Percentiles rank a stretch among this genome's conserved stretches.
Evolutionary conservation across 1,140 invertebrate genomes (phyloP).

Genomic region (Microplitis demolitor): DNA sequence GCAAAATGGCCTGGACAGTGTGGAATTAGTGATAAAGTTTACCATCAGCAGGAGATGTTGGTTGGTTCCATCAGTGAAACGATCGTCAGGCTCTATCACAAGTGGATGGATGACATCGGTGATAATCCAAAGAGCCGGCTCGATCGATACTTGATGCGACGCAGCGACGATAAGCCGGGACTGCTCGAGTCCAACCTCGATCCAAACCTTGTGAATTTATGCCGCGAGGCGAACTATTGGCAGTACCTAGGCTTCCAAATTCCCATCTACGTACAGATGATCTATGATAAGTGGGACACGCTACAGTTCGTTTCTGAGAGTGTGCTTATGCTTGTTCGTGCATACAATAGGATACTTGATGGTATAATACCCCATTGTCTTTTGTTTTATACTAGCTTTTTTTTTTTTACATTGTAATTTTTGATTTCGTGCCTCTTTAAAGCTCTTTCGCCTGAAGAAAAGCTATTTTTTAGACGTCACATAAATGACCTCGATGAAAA

Average conservation of each 20-base stretch:
- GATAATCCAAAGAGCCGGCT: constrained; percentile 67
- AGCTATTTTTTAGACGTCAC: constrained; percentile 64
- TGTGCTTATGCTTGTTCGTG: constrained; percentile 74
- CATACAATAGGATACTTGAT: constrained; percentile 80
- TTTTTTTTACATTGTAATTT: background rate
- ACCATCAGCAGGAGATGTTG: constrained; percentile 70
- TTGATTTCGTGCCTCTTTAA: constrained; percentile 26
- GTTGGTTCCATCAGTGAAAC: constrained; percentile 70
- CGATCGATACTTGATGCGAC: constrained; percentile 73
- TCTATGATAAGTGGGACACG: constrained; percentile 68
- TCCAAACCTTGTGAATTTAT: constrained; percentile 64
- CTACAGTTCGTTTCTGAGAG: constrained; percentile 74
- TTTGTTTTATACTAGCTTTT: background rate
- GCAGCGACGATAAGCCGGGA: constrained; percentile 65
- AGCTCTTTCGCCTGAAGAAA: constrained; percentile 64
- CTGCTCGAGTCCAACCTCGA: constrained; percentile 82
- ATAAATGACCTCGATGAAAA: constrained; percentile 71
- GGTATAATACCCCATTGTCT: constrained; percentile 32
- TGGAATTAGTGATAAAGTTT: constrained; percentile 72
- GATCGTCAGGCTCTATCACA: constrained; percentile 66
- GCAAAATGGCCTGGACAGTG: constrained; percentile 75
- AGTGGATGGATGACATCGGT: constrained; percentile 68
- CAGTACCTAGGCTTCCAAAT: constrained; percentile 69
- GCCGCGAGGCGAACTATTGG: constrained; percentile 74
- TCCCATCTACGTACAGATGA: constrained; percentile 66